Evolutionary conservation across 1,140 invertebrate genomes (phyloP).

Genomic region (Chymomyza costata): DNA sequence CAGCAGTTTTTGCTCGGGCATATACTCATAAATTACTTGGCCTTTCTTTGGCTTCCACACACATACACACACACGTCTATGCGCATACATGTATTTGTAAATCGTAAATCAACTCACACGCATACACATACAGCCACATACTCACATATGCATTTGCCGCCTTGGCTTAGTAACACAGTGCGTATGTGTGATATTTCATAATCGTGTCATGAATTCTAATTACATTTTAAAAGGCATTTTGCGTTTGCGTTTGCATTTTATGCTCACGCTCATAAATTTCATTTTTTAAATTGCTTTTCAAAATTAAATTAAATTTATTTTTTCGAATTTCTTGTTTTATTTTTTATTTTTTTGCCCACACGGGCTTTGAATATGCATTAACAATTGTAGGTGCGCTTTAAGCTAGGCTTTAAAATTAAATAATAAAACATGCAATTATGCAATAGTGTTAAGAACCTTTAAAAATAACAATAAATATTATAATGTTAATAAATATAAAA

Average conservation of each 20-base stretch:
- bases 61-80: not conserved
- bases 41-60: constrained; percentile 27
- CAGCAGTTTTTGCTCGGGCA: constrained; percentile 62
- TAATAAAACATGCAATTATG: no score
- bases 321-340: no score
- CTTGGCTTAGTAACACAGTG: constrained; percentile 38
- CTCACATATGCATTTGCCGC: constrained; percentile 16
- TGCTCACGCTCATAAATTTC: no score
- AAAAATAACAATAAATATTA: no score
- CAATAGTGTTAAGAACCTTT: no score
- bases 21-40: constrained; percentile 68
- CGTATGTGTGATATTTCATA: constrained; percentile 72
- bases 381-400: no score
- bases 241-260: constrained; percentile 1
- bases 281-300: no score
- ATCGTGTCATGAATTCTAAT: constrained; percentile 71
- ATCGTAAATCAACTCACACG: constrained; percentile 62
- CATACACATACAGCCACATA: constrained; percentile 31
- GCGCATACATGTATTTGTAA: constrained; percentile 44
- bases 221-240: constrained; percentile 43
- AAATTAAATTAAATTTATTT: no score
- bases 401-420: no score
- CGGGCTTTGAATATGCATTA: no score
- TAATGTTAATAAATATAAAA: no score
- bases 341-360: no score